phyloP scores from a whole-genome alignment of 2,113 vertebrate species.

The Urocitellus parryii region DNA sequence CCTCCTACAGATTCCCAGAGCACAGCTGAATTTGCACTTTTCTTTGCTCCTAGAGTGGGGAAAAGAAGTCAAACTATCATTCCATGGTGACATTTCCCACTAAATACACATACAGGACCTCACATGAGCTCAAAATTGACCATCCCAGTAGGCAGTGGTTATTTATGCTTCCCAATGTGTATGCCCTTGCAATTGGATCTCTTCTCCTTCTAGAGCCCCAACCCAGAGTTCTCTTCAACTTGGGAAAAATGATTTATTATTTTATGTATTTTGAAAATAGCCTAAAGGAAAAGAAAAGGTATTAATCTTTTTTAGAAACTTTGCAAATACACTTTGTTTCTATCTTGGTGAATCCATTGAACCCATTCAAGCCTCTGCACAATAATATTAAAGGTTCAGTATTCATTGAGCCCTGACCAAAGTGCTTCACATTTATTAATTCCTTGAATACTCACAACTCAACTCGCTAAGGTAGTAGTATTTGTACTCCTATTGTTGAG shows the following conservation, averaged over 20 bases:
- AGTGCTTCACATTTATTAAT: not conserved
- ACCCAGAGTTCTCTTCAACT: not conserved
- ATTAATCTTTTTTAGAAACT: not conserved
- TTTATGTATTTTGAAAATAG: slow-evolving; percentile 7
- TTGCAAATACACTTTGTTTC: not conserved
- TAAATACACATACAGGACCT: not conserved
- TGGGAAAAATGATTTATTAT: not conserved
- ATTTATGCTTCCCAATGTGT: not conserved
- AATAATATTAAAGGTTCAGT: not conserved
- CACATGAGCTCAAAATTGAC: not conserved
- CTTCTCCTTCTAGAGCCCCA: not conserved
- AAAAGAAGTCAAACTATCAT: not conserved
- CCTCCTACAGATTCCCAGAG: not conserved
- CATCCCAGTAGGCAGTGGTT: not conserved
- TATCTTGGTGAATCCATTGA: not conserved
- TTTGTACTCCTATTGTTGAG: not conserved
- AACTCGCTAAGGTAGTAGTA: not conserved
- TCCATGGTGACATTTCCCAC: not conserved
- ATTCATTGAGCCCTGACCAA: not conserved
- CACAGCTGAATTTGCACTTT: not conserved
- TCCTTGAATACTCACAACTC: not conserved
- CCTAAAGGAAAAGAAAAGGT: not conserved
- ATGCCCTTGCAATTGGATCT: not conserved
- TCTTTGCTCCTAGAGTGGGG: not conserved
- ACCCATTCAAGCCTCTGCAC: not conserved